phyloP scores from a whole-genome alignment of 2,888 invertebrate species.

The Scaptomyza polygonia region DNA sequence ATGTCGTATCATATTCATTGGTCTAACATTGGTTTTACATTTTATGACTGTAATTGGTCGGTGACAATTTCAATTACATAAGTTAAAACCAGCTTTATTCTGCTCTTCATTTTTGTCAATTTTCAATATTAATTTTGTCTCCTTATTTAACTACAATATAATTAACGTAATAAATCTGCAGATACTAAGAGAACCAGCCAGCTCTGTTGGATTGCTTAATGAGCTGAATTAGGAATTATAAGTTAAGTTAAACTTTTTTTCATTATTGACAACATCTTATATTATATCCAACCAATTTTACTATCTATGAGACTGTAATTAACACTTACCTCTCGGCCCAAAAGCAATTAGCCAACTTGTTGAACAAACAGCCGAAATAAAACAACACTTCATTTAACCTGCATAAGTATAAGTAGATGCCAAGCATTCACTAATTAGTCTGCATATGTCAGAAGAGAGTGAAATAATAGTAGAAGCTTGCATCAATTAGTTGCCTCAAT shows the following conservation, averaged over 20 bases:
- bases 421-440: constrained; percentile 22
- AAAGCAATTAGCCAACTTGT: no score
- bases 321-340: not conserved
- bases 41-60: constrained; percentile 47
- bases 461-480: not conserved
- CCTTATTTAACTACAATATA: not conserved
- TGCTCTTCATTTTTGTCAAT: not conserved
- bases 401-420: constrained; percentile 16
- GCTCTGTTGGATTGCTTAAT: not conserved
- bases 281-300: no score
- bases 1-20: constrained; percentile 28
- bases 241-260: no score
- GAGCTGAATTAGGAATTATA: not conserved
- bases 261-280: no score
- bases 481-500: constrained; percentile 45
- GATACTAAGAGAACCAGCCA: not conserved
- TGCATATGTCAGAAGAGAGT: constrained; percentile 10
- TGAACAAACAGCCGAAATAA: constrained; percentile 7
- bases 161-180: constrained; percentile 3
- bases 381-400: constrained; percentile 7
- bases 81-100: constrained; percentile 16
- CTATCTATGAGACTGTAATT: no score
- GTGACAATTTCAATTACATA: constrained; percentile 53
- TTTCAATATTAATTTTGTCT: constrained; percentile 1
- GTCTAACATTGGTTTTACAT: constrained; percentile 31